Percentiles rank a stretch among this genome's conserved stretches.
Evolutionary conservation across 53 echinoderm and acorn worm species (phyloP).

Genomic region (Paracentrotus lividus): DNA sequence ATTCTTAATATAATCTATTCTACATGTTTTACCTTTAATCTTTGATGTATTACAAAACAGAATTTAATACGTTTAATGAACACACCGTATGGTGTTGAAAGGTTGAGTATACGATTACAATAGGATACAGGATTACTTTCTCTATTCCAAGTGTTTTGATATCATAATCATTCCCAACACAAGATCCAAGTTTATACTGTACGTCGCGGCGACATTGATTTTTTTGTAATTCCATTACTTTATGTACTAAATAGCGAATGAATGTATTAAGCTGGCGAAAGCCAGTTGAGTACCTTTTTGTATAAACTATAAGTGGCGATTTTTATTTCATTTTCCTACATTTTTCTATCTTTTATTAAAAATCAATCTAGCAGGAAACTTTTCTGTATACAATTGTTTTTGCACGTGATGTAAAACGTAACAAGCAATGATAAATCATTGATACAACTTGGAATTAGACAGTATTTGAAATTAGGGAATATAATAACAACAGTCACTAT

Average conservation of each 20-base stretch:
- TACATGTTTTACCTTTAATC: not conserved
- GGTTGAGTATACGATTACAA: not conserved
- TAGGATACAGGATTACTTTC: not conserved
- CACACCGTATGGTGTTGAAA: too few relatives aligned
- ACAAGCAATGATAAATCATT: too few relatives aligned
- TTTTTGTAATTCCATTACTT: not conserved
- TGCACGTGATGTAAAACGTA: too few relatives aligned
- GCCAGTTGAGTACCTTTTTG: too few relatives aligned
- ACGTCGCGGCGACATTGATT: constrained; percentile 3
- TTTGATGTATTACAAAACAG: not conserved
- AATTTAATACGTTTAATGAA: not conserved
- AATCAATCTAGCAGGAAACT: too few relatives aligned
- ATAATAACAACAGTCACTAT: too few relatives aligned
- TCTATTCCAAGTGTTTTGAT: not conserved
- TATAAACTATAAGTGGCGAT: too few relatives aligned
- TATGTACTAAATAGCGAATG: constrained; percentile 22
- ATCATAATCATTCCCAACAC: constrained; percentile 3
- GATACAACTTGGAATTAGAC: too few relatives aligned
- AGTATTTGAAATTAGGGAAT: too few relatives aligned
- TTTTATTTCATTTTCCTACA: too few relatives aligned
- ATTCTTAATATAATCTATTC: constrained; percentile 9
- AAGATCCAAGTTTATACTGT: not conserved
- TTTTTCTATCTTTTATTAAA: too few relatives aligned
- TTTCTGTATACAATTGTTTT: too few relatives aligned
- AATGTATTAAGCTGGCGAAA: not conserved